Evolutionary conservation across 2,888 invertebrate species (phyloP), one percentile per base, ranked within the genome.

Genomic region (Hypsopygia costalis): DNA sequence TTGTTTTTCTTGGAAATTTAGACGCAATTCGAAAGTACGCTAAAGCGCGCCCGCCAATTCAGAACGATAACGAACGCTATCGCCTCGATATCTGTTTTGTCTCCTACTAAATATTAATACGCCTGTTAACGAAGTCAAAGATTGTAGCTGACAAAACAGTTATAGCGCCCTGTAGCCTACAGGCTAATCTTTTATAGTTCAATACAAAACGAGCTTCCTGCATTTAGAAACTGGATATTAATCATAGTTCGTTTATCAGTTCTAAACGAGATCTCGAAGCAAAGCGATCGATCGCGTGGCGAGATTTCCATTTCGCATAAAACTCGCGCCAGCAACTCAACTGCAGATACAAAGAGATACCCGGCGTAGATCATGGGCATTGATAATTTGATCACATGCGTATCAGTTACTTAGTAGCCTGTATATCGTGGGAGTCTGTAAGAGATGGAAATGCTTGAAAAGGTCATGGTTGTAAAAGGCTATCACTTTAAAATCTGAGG

Each of bases 331-430:
- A 68, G 65, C 51, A 45, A 49, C 52, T 57, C 55, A 47, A 47
- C 57, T 58, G 58, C 68, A 59, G 76, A 78, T 75, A 72, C 66
- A 77, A 73, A 74, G 73, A 77, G 76, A 82, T 78, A 78, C 62
- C 62, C 62, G 56, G 57, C 62, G 61, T 61, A 61, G 81, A 85
- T 85, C 77, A 75, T 75, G 77, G 65, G 70, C 76, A 72, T 64
- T 72, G 83, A 85, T 86, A 83, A 72, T 70, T 68, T 69, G 73
- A 80, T 81, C 77, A 73, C 69, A 69, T 66, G 59, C 62, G 64
- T 80, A 81, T 83, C 75, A 56, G 65, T 80, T 78, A 75, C 80
- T 69, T 63, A 69, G 62, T 50, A 27, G 20, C 25, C 27, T 51
- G 52, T 60, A 63, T 62, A 74, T 72, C 72, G 74, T 79, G 75